Conservation (phyloP, 2,113 vertebrate genomes). For the Esox niger region DNA sequence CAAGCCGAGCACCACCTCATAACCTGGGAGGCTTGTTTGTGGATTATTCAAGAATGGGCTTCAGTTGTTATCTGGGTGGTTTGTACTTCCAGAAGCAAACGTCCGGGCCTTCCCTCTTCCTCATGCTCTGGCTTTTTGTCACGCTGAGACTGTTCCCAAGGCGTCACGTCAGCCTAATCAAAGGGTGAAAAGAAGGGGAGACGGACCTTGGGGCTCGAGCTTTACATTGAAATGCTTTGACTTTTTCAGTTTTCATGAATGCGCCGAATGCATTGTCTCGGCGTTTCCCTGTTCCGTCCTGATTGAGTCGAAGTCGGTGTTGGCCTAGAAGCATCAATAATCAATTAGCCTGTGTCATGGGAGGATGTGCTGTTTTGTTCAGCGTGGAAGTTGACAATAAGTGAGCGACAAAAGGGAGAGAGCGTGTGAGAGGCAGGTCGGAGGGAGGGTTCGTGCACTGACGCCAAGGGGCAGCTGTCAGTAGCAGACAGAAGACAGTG, state of each 20-base stretch:
- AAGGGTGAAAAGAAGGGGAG: slow-evolving; percentile 29
- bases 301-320: slow-evolving; percentile 65
- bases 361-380: slow-evolving; percentile 63
- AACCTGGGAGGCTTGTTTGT: slow-evolving; percentile 18
- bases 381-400: slow-evolving; percentile 69
- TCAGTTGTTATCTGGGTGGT: slow-evolving; percentile 17
- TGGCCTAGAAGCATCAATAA: slow-evolving; percentile 64
- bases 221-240: slow-evolving; percentile 47
- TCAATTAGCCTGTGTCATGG: slow-evolving; percentile 73
- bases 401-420: slow-evolving; percentile 68
- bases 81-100: slow-evolving; percentile 30
- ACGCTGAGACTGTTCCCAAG: slow-evolving; percentile 26
- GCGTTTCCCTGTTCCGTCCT: slow-evolving; percentile 38
- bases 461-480: slow-evolving; percentile 68
- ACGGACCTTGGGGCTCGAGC: slow-evolving; percentile 7
- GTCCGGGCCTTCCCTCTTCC: slow-evolving; percentile 17
- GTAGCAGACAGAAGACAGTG: slow-evolving; percentile 20
- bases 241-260: slow-evolving; percentile 45
- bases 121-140: slow-evolving; percentile 20
- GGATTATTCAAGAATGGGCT: slow-evolving; percentile 6
- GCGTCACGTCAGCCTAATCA: slow-evolving; percentile 19
- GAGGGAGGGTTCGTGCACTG: slow-evolving; percentile 5
- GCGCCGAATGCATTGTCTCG: slow-evolving; percentile 38
- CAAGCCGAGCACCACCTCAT: slow-evolving; percentile 21
- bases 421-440: slow-evolving; percentile 29